These are phyloP conservation scores for Diachasma alloeum DNA, from an alignment of 1,140 invertebrate genomes.

Conservation along the genomic window DNA sequence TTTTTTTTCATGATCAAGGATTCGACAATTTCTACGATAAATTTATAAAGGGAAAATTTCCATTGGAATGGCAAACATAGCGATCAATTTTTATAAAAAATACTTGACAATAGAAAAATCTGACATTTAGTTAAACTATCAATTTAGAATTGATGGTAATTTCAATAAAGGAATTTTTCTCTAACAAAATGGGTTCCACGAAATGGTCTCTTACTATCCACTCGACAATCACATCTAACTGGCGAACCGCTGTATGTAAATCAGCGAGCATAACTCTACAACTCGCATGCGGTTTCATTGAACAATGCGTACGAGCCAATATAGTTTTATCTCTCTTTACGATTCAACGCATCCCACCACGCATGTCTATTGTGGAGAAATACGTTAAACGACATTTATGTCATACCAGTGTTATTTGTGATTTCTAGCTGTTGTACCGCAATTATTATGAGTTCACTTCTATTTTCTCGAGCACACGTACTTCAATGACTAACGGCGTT, in stretches of 20 bases:
- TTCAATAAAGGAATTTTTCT: background rate
- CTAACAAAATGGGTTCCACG: constrained; percentile 16
- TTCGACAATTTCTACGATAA: no score
- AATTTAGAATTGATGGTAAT: background rate
- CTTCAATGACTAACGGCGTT: constrained; percentile 4
- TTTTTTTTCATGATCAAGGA: background rate
- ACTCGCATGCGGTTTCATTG: background rate
- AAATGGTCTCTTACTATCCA: constrained; percentile 13
- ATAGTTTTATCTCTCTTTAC: background rate
- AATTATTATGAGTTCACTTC: constrained; percentile 27
- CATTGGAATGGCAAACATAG: no score
- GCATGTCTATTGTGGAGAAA: background rate
- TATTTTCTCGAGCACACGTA: constrained; percentile 9
- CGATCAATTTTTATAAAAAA: no score
- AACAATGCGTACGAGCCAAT: background rate
- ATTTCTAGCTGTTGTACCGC: background rate
- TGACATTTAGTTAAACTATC: background rate
- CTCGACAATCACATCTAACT: constrained; percentile 2
- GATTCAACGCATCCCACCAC: background rate
- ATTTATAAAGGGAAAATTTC: no score
- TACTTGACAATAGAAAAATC: background rate
- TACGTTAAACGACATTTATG: background rate
- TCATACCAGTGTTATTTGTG: constrained; percentile 21
- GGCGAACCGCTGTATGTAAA: constrained; percentile 24
- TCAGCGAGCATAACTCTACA: constrained; percentile 16